These are phyloP conservation scores for Sphyrna mokarran DNA, from an alignment of 2,113 vertebrate genomes.

Conservation along the genomic window DNA sequence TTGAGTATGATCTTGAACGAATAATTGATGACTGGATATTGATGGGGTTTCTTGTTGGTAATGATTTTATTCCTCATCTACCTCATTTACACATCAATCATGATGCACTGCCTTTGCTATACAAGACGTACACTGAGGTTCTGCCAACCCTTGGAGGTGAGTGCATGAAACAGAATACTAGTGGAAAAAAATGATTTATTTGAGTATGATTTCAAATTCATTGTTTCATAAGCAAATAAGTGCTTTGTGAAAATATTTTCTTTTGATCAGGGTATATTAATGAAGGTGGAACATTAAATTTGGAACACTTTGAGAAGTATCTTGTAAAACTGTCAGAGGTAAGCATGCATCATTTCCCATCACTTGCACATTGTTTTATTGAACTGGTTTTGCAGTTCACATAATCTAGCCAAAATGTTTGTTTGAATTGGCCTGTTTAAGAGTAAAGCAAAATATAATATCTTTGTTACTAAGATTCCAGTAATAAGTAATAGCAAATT, in stretches of 20 bases:
- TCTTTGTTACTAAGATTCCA: background rate
- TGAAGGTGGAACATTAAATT: conserved; percentile 87
- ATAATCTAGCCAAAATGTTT: background rate
- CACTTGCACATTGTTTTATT: background rate
- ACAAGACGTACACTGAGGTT: conserved; percentile 85
- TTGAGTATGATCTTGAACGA: conserved; percentile 85
- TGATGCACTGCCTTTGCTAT: conserved; percentile 89
- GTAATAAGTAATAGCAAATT: background rate
- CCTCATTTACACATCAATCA: conserved; percentile 97
- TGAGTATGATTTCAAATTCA: background rate
- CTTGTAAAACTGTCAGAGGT: conserved; percentile 86
- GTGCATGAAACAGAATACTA: background rate
- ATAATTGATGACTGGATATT: conserved; percentile 99
- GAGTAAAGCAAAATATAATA: background rate
- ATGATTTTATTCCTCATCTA: conserved; percentile 99
- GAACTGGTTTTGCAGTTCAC: background rate
- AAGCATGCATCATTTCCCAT: conserved; percentile 48
- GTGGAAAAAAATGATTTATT: background rate
- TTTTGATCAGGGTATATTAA: conserved; percentile 84
- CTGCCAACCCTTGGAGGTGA: conserved; percentile 84
- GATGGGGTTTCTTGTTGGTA: conserved; percentile 98
- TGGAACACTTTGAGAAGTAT: conserved; percentile 89
- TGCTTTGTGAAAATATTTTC: conserved; percentile 23
- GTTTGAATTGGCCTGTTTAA: background rate
- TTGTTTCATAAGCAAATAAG: background rate